A percentile compares a stretch with the other conserved stretches of the same genome.
Conservation (phyloP, 2,888 invertebrate genomes). For the Sepioteuthis lessoniana region DNA sequence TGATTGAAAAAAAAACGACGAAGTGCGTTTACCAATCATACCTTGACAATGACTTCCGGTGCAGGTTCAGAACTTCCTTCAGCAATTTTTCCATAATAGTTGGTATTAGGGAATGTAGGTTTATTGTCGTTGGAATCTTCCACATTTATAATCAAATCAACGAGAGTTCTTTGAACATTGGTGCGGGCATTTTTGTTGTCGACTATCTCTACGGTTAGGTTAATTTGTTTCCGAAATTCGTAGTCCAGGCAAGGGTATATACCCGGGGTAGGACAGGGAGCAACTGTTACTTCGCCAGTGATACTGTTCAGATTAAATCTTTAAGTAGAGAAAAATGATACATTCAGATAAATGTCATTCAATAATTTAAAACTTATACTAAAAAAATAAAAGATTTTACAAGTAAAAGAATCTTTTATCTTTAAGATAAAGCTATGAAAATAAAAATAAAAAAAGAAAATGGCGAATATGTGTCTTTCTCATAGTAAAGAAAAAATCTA, state of each 20-base stretch:
- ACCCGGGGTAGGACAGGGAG: conserved; percentile 71
- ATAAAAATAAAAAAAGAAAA: no score
- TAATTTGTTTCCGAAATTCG: conserved; percentile 58
- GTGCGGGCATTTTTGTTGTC: conserved; percentile 83
- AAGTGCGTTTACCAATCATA: conserved; percentile 55
- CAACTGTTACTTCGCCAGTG: conserved; percentile 89
- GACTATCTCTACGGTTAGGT: conserved; percentile 74
- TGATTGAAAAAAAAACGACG: no score
- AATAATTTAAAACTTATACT: no score
- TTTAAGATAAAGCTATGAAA: no score
- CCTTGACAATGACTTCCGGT: conserved; percentile 86
- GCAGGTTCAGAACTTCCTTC: conserved; percentile 76
- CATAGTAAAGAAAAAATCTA: no score
- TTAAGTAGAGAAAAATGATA: not conserved
- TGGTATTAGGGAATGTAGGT: conserved; percentile 77
- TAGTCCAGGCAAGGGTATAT: conserved; percentile 81
- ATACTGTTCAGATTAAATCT: conserved; percentile 80
- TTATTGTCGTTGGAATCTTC: conserved; percentile 73
- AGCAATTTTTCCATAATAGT: conserved; percentile 62
- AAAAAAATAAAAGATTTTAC: no score
- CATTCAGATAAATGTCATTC: no score
- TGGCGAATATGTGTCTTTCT: no score
- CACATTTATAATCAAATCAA: conserved; percentile 59
- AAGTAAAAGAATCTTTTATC: no score
- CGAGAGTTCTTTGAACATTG: conserved; percentile 75